These are phyloP conservation scores for Perizoma affinitatum DNA, from an alignment of 2,888 invertebrate genomes.

Conservation along the genomic window DNA sequence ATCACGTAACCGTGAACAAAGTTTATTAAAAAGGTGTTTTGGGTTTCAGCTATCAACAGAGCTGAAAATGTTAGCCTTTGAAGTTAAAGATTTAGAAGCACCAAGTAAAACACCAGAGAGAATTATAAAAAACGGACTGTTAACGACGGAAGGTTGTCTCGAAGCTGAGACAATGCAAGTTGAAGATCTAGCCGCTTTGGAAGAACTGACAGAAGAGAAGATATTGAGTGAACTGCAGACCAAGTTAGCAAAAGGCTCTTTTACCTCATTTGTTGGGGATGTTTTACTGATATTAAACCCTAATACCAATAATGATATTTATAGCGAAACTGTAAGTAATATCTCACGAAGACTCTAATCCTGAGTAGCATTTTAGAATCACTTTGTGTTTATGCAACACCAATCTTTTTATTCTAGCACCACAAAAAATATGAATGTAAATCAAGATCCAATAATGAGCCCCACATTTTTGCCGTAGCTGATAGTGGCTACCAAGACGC, in stretches of 20 bases:
- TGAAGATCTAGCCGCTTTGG: conserved; percentile 93
- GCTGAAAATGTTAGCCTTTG: conserved; percentile 84
- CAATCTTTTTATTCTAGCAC: conserved; percentile 80
- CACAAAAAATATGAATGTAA: conserved; percentile 92
- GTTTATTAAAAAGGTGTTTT: background rate
- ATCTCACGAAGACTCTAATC: background rate
- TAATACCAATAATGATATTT: conserved; percentile 89
- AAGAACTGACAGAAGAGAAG: conserved; percentile 88
- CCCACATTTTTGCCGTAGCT: conserved; percentile 95
- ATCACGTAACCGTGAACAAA: too few species aligned
- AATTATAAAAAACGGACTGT: conserved; percentile 74
- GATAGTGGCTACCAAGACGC: conserved; percentile 96
- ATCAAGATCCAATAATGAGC: conserved; percentile 94
- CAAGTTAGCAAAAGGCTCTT: conserved; percentile 86
- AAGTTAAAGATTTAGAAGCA: conserved; percentile 66
- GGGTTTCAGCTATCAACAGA: conserved; percentile 87
- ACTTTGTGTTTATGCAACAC: background rate
- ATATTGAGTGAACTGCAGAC: conserved; percentile 88
- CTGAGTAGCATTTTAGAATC: background rate
- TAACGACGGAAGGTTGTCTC: conserved; percentile 78
- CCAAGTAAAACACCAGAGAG: conserved; percentile 73
- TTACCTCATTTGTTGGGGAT: conserved; percentile 92
- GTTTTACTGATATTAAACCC: conserved; percentile 91
- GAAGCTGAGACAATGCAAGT: conserved; percentile 89
- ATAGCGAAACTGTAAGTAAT: conserved; percentile 87